Base-by-base conservation (phyloP, 1,140 invertebrate species). In the Lepidotrigona ventralis region DNA sequence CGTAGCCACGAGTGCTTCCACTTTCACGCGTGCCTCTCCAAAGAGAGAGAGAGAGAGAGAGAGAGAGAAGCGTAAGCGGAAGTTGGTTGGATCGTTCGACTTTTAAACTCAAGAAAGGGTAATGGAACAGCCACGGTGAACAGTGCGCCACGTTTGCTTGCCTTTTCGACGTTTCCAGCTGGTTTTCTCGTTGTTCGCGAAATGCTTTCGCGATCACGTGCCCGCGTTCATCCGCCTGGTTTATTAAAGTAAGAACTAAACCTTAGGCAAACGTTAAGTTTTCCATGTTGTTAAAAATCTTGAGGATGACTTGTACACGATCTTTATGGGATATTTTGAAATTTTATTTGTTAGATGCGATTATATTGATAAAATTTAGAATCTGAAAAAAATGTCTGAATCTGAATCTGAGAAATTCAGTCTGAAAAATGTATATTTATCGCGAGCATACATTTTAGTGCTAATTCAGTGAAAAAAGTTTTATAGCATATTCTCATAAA, bases 1-100 rank as follows among this genome's bases (percentile, higher is more conserved):
- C 39, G 39, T 29, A 4, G 56, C 39, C 71, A 33, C 33, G 26
- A 54, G 71, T 21, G 33, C 33, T 73, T 73, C 53, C 71, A 51
- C 23, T 72, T 72, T 26, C 51, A 21, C 70, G 46, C 70, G 46
- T 72, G 70, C 70, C 26, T 72, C 46, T 26, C 46, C 23, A n/a
- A 21, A 66, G 14, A 15, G 9, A 46, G 39, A 39, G 39, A 46
- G 39, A 39, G 39, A 39, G 39, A 39, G 39, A 39, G 39, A 29
- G 33, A 46, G 39, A 46, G 46, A 39, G 63, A 56, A 53, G 29
- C 21, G 58, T 54, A 54, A 63, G n/a, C 74, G n/a, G 39, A 79
- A 70, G 66, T 79, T 33, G 46, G 46, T 29, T 60, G 76, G 56
- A 29, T 72, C 46, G 69, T 83, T 83, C 81, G 58, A 72, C 69